phyloP scores from a whole-genome alignment of 2,113 vertebrate genomes.

The Eulemur rufifrons region DNA sequence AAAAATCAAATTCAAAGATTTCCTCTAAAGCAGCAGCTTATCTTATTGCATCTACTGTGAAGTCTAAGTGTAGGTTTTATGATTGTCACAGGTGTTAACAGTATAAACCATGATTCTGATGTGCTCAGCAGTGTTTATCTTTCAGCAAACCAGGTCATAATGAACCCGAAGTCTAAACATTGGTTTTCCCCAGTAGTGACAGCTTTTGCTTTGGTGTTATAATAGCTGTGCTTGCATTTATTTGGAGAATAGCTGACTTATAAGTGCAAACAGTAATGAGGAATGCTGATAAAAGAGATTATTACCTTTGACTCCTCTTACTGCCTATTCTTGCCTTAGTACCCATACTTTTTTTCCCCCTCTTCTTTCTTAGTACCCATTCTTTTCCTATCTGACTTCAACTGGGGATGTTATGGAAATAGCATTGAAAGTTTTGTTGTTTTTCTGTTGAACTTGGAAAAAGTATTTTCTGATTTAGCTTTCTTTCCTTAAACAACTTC shows the following conservation, averaged over 20 bases:
- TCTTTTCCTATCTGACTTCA: neutral
- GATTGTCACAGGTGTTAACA: neutral
- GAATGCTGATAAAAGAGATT: neutral
- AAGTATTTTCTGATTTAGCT: neutral
- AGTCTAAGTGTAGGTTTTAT: neutral
- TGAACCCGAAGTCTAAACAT: neutral
- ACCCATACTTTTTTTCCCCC: neutral
- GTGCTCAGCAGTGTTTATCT: neutral
- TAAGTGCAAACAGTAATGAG: neutral
- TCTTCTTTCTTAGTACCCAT: neutral
- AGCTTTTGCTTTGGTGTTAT: neutral
- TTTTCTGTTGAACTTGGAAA: constrained; percentile 18
- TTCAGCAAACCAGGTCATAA: constrained; percentile 10
- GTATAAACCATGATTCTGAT: neutral
- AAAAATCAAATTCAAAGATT: neutral
- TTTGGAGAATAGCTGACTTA: neutral
- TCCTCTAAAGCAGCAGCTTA: neutral
- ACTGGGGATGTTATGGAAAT: neutral
- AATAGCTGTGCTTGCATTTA: neutral
- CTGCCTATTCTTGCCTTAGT: neutral
- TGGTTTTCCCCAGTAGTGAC: neutral
- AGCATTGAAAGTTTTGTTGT: neutral
- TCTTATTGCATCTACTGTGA: neutral
- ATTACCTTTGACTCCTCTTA: neutral
- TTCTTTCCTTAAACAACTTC: neutral